These are phyloP conservation scores for Drosophila ogumai DNA, from an alignment of 1,140 invertebrate species.

Conservation along the genomic window DNA sequence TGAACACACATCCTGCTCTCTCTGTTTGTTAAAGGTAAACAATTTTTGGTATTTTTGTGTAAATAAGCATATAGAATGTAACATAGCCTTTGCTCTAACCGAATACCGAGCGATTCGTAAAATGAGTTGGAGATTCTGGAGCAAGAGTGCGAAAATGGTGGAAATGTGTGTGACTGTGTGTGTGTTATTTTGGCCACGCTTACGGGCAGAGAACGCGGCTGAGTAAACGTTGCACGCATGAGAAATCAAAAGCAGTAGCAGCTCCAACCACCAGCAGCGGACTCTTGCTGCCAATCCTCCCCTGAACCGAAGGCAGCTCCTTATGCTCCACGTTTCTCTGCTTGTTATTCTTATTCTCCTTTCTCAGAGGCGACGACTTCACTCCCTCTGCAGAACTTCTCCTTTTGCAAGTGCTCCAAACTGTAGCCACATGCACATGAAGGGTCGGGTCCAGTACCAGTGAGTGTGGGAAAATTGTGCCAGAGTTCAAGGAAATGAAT, in stretches of 20 bases:
- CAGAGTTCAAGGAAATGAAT: slow-evolving; percentile 36
- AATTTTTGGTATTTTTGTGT: slow-evolving; percentile 3
- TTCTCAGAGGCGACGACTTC: slow-evolving; percentile 14
- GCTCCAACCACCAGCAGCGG: slow-evolving; percentile 1
- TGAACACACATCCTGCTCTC: neutral
- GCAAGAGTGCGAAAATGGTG: slow-evolving; percentile 3
- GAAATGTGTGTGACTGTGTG: slow-evolving; percentile 1
- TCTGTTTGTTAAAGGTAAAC: neutral
- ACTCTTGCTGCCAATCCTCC: neutral
- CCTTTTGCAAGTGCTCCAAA: slow-evolving; percentile 21
- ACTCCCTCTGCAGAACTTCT: neutral
- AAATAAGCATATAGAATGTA: neutral
- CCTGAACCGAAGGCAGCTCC: slow-evolving; percentile 42
- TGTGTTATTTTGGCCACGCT: slow-evolving; percentile 61
- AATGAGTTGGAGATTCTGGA: slow-evolving; percentile 2
- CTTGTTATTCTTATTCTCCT: slow-evolving; percentile 29
- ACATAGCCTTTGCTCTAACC: neutral
- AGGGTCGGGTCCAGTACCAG: neutral
- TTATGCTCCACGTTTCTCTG: slow-evolving; percentile 27
- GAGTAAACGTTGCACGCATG: slow-evolving; percentile 74
- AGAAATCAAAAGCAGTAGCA: slow-evolving; percentile 72
- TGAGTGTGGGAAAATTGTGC: slow-evolving; percentile 8
- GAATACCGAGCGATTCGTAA: slow-evolving; percentile 9
- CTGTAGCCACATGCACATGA: slow-evolving; percentile 36
- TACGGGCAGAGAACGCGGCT: slow-evolving; percentile 44